Base-by-base conservation (phyloP, 2,888 invertebrate species). In the Busseola fusca region DNA sequence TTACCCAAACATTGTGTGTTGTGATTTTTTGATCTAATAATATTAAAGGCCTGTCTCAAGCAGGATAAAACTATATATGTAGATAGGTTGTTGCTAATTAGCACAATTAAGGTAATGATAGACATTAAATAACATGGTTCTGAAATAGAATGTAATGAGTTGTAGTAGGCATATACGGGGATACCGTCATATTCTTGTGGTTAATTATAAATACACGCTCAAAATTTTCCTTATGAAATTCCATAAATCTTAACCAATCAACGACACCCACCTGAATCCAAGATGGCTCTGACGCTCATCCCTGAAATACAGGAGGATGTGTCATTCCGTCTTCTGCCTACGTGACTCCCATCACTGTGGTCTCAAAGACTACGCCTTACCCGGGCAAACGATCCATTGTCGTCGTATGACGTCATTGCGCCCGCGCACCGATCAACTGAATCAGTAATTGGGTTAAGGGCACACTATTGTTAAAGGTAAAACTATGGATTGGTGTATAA, bases 301-400 rank as follows among this genome's bases (percentile, higher is more conserved):
- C 64, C 72, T 45, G 45, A 78, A 78, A 62, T 78, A 57, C 27
- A 54, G 42, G n/a, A 25, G 57, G n/a, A 81, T 67, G 82, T 78
- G 64, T 78, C 78, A 81, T 34, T 12, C 6, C 50, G 76, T 62
- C 77, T 14, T 3, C 7, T 74, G 83, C 65, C 82, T 87, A 87
- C 87, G 87, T 87, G 87, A 84, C 85, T 30, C 1, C 27, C n/a
- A 57, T 64, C 82, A 83, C 73, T 57, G 64, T 74, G 64, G 71
- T 64, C 58, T 68, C 58, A 52, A 58, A 74, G 63, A 69, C 80
- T 57, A 27, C 30, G 65, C 83, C 86, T 71, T 79, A 84, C 63
- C 63, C 34, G 73, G 59, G 64, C 75, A 83, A 87, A 87, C 81
- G 87, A 83, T 64, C 84, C 77, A 87, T 87, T 87, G 87, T 87